A percentile compares a stretch with the other conserved stretches of the same genome.
Evolutionary conservation across 2,888 invertebrate genomes (phyloP).

Genomic region (Meganola albula): DNA sequence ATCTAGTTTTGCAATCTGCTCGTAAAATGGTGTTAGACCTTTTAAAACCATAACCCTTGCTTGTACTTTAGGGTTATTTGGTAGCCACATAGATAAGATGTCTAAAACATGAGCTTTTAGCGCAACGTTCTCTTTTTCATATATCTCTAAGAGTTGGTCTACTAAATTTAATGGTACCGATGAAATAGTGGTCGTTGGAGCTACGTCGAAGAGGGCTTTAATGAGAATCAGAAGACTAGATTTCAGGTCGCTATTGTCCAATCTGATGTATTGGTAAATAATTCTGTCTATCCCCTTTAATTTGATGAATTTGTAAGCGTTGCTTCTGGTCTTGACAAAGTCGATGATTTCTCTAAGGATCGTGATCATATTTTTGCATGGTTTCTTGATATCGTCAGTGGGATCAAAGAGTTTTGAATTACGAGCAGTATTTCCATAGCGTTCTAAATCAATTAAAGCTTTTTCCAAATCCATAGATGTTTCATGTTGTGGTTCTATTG

Average conservation of each 20-base stretch:
- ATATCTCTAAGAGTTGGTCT: slow-evolving; percentile 50
- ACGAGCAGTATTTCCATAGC: slow-evolving; percentile 11
- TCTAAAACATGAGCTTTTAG: slow-evolving; percentile 50
- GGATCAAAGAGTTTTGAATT: slow-evolving; percentile 21
- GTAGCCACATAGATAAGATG: slow-evolving; percentile 50
- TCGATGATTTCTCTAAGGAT: slow-evolving; percentile 35
- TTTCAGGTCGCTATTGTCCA: slow-evolving; percentile 33
- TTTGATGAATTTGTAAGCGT: slow-evolving; percentile 45
- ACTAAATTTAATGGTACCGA: slow-evolving; percentile 42
- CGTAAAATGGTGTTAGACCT: slow-evolving; percentile 56
- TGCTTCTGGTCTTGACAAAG: slow-evolving; percentile 31
- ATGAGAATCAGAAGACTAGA: slow-evolving; percentile 36
- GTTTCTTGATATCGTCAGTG: slow-evolving; percentile 24
- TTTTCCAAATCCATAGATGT: not conserved
- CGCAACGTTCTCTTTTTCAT: slow-evolving; percentile 43
- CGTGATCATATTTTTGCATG: slow-evolving; percentile 33
- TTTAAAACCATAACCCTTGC: slow-evolving; percentile 54
- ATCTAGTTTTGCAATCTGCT: slow-evolving; percentile 48
- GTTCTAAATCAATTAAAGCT: not conserved
- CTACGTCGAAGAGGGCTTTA: slow-evolving; percentile 42
- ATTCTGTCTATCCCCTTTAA: slow-evolving; percentile 46
- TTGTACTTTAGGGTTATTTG: slow-evolving; percentile 52
- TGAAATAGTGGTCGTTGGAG: slow-evolving; percentile 36
- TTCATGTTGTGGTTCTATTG: too few species aligned
- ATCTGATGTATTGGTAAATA: slow-evolving; percentile 33